A percentile compares a stretch with the other conserved stretches of the same genome.
Conservation (phyloP, 2,888 invertebrate species). For the Conops quadrifasciatus region DNA sequence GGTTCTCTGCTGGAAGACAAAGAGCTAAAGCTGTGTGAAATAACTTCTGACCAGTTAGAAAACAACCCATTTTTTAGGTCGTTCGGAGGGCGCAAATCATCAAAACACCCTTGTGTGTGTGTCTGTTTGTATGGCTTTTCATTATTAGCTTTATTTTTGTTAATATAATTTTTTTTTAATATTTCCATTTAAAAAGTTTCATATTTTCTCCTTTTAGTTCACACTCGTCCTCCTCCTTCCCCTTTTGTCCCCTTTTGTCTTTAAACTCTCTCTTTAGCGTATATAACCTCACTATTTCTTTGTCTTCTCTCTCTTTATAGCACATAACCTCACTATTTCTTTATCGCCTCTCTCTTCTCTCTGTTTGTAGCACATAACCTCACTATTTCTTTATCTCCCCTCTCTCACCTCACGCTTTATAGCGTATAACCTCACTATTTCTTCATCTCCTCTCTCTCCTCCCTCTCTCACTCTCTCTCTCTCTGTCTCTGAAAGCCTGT, state of each 20-base stretch:
- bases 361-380: too few species aligned
- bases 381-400: too few species aligned
- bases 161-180: slow-evolving; percentile 32
- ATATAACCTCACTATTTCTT: too few species aligned
- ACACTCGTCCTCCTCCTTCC: neutral
- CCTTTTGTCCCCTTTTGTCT: slow-evolving; percentile 6
- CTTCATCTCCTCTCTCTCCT: slow-evolving; percentile 38
- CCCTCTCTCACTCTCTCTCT: slow-evolving; percentile 39
- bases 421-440: too few species aligned
- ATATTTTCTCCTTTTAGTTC: neutral
- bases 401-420: too few species aligned
- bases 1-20: too few species aligned
- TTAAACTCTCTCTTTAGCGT: slow-evolving; percentile 16
- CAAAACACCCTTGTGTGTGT: neutral
- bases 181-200: slow-evolving; percentile 16
- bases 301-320: too few species aligned
- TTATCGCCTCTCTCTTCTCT: too few species aligned
- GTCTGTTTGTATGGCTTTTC: neutral
- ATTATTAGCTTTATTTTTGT: slow-evolving; percentile 23
- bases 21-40: neutral
- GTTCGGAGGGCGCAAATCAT: too few species aligned
- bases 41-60: slow-evolving; percentile 1
- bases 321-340: too few species aligned
- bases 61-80: too few species aligned
- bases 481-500: slow-evolving; percentile 4